These are phyloP conservation scores for Eumerus sabulonum DNA, from an alignment of 2,888 invertebrate species.

Conservation along the genomic window DNA sequence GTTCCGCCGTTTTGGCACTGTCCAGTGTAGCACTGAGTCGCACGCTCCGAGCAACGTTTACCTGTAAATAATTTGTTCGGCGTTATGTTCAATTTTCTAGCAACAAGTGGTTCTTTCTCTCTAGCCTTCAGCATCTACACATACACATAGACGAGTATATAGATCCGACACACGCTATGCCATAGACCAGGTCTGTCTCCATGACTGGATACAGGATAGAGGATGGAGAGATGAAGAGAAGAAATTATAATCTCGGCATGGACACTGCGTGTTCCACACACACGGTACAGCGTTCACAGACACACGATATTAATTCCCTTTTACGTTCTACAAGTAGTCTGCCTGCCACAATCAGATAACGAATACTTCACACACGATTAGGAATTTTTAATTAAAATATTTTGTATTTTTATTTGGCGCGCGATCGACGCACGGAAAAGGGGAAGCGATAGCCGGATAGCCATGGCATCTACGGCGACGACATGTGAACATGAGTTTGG, in stretches of 20 bases:
- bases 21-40: slow-evolving; percentile 80
- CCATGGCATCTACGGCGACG: slow-evolving; percentile 50
- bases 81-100: slow-evolving; percentile 67
- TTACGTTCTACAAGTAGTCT: slow-evolving; percentile 71
- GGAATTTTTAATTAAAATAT: slow-evolving; percentile 80
- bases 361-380: slow-evolving; percentile 79
- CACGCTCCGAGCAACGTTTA: slow-evolving; percentile 80
- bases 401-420: slow-evolving; percentile 76
- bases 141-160: no score
- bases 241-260: slow-evolving; percentile 67
- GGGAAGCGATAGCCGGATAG: slow-evolving; percentile 39
- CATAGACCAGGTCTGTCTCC: no score
- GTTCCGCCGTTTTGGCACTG: slow-evolving; percentile 81
- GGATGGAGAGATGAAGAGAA: slow-evolving; percentile 22
- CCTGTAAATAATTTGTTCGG: slow-evolving; percentile 74
- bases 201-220: no score
- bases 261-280: slow-evolving; percentile 66
- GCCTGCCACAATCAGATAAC: slow-evolving; percentile 76
- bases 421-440: neutral
- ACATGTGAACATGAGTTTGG: slow-evolving; percentile 68
- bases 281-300: slow-evolving; percentile 28
- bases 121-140: neutral
- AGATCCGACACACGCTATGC: no score
- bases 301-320: slow-evolving; percentile 76
- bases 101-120: slow-evolving; percentile 62